These are phyloP conservation scores for Toxostoma redivivum DNA, from an alignment of 2,113 vertebrate species.

Conservation along the genomic window DNA sequence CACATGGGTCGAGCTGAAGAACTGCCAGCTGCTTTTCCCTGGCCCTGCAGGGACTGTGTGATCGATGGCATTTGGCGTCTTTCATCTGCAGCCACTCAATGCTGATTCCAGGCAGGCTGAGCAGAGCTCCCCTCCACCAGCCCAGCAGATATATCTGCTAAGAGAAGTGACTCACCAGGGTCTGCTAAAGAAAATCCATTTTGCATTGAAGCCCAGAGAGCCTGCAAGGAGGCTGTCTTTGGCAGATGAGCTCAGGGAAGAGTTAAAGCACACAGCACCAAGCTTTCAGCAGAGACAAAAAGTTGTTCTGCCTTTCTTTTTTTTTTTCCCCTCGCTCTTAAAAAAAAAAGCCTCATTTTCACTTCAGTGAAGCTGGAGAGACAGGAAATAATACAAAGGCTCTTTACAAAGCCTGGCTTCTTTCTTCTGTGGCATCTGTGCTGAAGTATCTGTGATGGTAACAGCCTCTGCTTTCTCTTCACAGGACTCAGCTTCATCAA, in stretches of 20 bases:
- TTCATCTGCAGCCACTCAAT: neutral
- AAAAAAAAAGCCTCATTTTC: conserved; percentile 43
- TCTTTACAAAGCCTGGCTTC: neutral
- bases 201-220: neutral
- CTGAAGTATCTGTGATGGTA: conserved; percentile 37
- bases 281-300: neutral
- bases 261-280: neutral
- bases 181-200: conserved; percentile 3
- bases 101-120: neutral
- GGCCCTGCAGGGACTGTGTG: neutral
- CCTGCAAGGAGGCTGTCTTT: neutral
- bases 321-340: neutral
- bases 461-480: conserved; percentile 33
- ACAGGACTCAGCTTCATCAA: conserved; percentile 45
- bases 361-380: conserved; percentile 47
- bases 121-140: neutral
- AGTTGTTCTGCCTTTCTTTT: neutral
- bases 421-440: conserved; percentile 52
- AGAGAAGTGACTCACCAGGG: neutral
- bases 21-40: neutral
- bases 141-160: neutral
- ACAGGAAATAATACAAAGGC: conserved; percentile 55
- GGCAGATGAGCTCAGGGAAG: neutral
- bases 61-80: rapidly evolving
- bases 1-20: neutral